Base-by-base conservation (phyloP, 92 coral and sea anemone species). In the Diadumene lineata region DNA sequence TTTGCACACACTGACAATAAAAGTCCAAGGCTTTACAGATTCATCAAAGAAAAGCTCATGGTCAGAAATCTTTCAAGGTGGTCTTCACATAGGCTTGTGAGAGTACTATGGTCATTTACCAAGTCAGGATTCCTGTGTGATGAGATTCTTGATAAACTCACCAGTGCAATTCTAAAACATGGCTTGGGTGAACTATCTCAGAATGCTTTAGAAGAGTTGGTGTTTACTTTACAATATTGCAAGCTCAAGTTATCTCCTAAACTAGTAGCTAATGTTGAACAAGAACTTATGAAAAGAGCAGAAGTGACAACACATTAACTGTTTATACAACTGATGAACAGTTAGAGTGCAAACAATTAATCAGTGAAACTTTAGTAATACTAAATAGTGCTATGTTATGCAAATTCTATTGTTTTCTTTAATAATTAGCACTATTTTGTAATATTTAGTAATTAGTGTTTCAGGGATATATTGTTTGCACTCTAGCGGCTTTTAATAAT, bases 251-350 rank as follows among this genome's bases (percentile, higher is more conserved):
- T 78, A 6, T 76, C 90, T 0, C 88, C 87, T 15, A 68, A 91
- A 53, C 90, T 91, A 62, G 97, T 88, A 8, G 78, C 86, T 26
- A 85, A 76, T 32, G 82, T 79, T 0, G 97, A 91, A 79, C 85
- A 82, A 0, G 97, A 91, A 56, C 86, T 91, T 61, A 79, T 91
- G 53, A 84, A 83, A 50, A 81, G 93, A 78, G 79, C 90, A n/a
- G 87, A 73, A 31, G 80, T 64, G 32, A 56, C 38, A 53, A 53
- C 6, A 4, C 48, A 13, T 38, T 38, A 38, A 38, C 48, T 4
- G 13, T 38, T 4, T 38, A 38, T 38, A 4, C 48, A 38, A 38
- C 48, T 38, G n/a, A n/a, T n/a, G n/a, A n/a, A n/a, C n/a, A n/a
- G n/a, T n/a, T n/a, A n/a, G n/a, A n/a, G n/a, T n/a, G n/a, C n/a